Base-by-base conservation (phyloP, 2,888 invertebrate species). In the Gari tellinella region DNA sequence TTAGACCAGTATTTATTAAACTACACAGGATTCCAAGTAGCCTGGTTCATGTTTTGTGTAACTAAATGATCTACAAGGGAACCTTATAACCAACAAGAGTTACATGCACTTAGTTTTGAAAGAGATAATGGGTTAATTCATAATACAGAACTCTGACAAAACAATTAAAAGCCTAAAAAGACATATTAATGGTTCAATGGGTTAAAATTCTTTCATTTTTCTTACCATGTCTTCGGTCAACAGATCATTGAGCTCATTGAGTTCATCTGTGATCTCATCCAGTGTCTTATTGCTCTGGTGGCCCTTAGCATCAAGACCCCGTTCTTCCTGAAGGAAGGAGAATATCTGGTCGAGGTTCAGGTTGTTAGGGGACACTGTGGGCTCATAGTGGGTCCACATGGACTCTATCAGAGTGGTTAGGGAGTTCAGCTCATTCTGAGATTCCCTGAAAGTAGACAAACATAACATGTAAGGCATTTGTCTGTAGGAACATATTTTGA, bases 341-440 rank as follows among this genome's bases (percentile, higher is more conserved):
- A 89, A 89, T 83, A 89, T 88, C 60, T 85, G 81, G 61, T 89
- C 89, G 8, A 89, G 82, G 72, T 89, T 87, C 31, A 89, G 81
- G 68, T 84, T 87, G 72, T 86, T 81, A 5, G 89, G 87, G 0
- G 86, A 83, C 26, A 87, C 85, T 1, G 85, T 79, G 3, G 88
- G 87, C 56, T 88, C 83, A 73, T 86, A 84, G 51, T 88, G 87
- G 15, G 82, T 83, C 88, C 88, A 88, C 87, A 89, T 86, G 5
- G 88, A 85, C 74, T 87, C 89, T 14, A 89, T 88, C 72, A 88
- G 77, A 26, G 83, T 80, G 7, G 88, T 88, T 66, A 89, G 72
- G 3, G 87, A 87, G 66, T 88, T 85, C 43, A 89, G 77, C 63
- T 88, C 87, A 45, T 81, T 75, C 72, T 87, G 86, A 1, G 88